Base-by-base conservation (phyloP, 2,797 vertebrate genomes). In the Mus minutoides region DNA sequence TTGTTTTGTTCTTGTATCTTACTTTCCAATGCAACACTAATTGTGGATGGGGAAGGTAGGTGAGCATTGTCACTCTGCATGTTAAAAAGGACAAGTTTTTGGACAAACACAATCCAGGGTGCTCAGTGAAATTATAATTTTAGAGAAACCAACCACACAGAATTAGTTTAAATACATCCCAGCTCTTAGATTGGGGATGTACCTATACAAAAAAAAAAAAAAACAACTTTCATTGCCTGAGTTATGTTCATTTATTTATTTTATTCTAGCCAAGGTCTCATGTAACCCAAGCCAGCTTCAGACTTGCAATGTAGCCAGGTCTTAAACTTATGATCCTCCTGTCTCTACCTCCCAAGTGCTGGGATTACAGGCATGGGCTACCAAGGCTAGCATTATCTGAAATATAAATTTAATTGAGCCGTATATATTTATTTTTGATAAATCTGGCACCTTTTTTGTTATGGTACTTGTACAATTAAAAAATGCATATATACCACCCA, bases 11-110 rank as follows among this genome's bases (percentile, higher is more conserved):
- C 71, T 64, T 77, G 43, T 82, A 56, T 56, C 82, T 83, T 91
- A 40, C 94, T 97, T 94, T 95, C 90, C 88, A 94, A 0, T 87
- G 64, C 16, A 67, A 40, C 75, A 31, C 79, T 91, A 26, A 88
- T 94, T 90, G 92, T 58, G 17, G 31, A 17, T 40, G 31, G 46
- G 52, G 19, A 62, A 17, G 54, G 34, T 90, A 43, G 94, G 71
- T 94, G 88, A 85, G 40, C 75, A 73, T 90, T 92, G 58, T 88
- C 34, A 46, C 17, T 95, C 69, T 56, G 78, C 8, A 86, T 62
- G 40, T 93, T 97, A 71, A 71, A 96, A 96, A 95, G 64, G 71
- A 49, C 84, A 92, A 52, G n/a, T 37, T 91, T 62, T 73, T 92
- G 88, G 69, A 43, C 29, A 52, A 75, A 84, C 93, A 94, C 93